These are phyloP conservation scores for Glossosoma conforme DNA, from an alignment of 1,140 invertebrate genomes.

Conservation along the genomic window DNA sequence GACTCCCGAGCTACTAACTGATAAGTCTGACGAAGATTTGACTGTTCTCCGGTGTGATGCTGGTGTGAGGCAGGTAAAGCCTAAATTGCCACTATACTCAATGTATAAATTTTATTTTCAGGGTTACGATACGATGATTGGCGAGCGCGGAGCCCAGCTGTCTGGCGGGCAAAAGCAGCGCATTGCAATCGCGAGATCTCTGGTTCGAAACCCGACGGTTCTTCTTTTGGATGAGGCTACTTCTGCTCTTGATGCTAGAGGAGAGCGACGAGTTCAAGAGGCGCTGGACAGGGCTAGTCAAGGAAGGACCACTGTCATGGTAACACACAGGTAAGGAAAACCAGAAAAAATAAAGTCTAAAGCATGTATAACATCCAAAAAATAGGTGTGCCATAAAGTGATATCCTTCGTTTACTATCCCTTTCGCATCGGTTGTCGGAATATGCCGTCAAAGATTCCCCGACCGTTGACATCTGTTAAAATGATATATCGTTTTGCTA, in stretches of 20 bases:
- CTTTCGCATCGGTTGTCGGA: no score
- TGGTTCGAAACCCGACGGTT: conserved; percentile 68
- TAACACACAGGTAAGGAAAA: conserved; percentile 64
- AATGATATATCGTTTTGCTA: no score
- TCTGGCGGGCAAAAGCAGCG: conserved; percentile 77
- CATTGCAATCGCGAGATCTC: conserved; percentile 71
- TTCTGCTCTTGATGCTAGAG: conserved; percentile 65
- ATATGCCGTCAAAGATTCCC: no score
- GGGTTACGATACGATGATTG: conserved; percentile 72
- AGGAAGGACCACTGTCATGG: conserved; percentile 80
- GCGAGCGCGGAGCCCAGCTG: conserved; percentile 64
- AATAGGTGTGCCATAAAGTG: no score
- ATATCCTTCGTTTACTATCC: no score
- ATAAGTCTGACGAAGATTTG: no score
- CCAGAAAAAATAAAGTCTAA: no score
- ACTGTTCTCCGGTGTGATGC: no score
- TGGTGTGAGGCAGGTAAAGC: no score
- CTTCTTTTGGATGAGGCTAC: conserved; percentile 78
- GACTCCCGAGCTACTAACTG: no score
- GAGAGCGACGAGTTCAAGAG: conserved; percentile 62
- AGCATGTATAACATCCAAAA: no score
- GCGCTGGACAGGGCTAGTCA: conserved; percentile 66
- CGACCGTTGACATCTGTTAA: no score
- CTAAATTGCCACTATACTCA: background rate
- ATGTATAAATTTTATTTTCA: conserved; percentile 30